A percentile compares a stretch with the other conserved stretches of the same genome.
Conservation (phyloP, 2,797 vertebrate genomes). For the Poecilia picta region DNA sequence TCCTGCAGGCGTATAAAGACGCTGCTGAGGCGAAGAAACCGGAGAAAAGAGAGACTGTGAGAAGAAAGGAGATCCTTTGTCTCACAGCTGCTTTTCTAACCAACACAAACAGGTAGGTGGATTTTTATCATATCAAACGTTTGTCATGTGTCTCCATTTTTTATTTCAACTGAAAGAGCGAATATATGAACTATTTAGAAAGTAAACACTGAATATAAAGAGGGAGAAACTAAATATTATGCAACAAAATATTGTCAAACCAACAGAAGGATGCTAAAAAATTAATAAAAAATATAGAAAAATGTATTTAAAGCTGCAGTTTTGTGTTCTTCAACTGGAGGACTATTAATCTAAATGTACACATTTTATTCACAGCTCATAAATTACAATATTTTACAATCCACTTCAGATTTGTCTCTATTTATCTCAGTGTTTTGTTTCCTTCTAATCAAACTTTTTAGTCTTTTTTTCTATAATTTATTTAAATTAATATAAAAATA, state of each 20-base stretch:
- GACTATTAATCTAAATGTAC: neutral
- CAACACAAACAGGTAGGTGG: neutral
- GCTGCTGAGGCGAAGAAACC: neutral
- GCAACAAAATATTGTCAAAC: neutral
- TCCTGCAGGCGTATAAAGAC: neutral
- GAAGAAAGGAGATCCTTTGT: conserved; percentile 16
- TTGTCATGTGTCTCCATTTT: neutral
- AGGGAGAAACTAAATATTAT: neutral
- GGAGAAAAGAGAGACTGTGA: neutral
- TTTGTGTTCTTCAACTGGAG: neutral
- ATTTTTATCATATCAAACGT: neutral
- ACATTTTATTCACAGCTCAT: neutral
- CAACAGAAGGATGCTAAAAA: neutral
- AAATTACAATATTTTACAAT: neutral
- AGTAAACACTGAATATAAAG: neutral
- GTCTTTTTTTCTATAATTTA: neutral
- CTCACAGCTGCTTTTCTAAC: conserved; percentile 3
- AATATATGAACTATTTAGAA: neutral
- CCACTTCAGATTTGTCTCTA: neutral
- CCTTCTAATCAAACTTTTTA: neutral
- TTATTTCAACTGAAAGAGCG: neutral
- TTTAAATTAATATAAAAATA: neutral
- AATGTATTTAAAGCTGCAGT: neutral
- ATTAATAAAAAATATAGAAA: neutral
- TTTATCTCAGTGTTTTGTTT: neutral